A percentile compares a stretch with the other conserved stretches of the same genome.
phyloP scores from a whole-genome alignment of 2,888 invertebrate genomes.

The Folsomia manolachei region DNA sequence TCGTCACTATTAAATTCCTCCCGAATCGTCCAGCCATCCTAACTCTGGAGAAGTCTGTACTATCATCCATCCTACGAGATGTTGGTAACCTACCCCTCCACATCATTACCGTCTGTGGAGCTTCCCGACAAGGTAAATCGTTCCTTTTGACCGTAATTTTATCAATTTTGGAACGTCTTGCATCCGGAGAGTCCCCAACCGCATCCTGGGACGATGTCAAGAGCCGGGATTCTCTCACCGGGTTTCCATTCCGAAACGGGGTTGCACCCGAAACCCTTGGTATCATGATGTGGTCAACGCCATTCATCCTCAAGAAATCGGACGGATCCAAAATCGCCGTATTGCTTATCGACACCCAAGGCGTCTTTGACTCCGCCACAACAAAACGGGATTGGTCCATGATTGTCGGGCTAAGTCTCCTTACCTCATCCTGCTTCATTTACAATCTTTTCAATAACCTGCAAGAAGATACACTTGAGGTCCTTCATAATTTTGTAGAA shows the following conservation, averaged over 20 bases:
- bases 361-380: constrained; percentile 30
- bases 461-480: constrained; percentile 27
- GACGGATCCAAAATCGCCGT: neutral
- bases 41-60: too few species aligned
- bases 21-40: too few species aligned
- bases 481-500: constrained; percentile 24
- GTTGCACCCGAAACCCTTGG: constrained; percentile 15
- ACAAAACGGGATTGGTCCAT: constrained; percentile 26
- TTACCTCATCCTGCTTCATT: constrained; percentile 30
- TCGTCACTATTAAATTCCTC: too few species aligned
- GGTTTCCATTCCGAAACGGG: neutral
- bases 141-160: too few species aligned
- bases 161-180: too few species aligned
- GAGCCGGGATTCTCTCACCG: neutral
- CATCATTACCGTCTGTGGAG: too few species aligned
- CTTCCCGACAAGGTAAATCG: too few species aligned
- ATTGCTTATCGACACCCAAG: constrained; percentile 37
- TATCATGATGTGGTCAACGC: constrained; percentile 28
- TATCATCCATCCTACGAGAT: too few species aligned
- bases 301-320: constrained; percentile 22
- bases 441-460: constrained; percentile 31
- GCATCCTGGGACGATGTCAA: too few species aligned
- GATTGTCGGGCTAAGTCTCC: constrained; percentile 31
- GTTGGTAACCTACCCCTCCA: too few species aligned
- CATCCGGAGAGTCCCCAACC: too few species aligned